Evolutionary conservation across 1,140 invertebrate species (phyloP).

Genomic region (Eubasilissa regina): DNA sequence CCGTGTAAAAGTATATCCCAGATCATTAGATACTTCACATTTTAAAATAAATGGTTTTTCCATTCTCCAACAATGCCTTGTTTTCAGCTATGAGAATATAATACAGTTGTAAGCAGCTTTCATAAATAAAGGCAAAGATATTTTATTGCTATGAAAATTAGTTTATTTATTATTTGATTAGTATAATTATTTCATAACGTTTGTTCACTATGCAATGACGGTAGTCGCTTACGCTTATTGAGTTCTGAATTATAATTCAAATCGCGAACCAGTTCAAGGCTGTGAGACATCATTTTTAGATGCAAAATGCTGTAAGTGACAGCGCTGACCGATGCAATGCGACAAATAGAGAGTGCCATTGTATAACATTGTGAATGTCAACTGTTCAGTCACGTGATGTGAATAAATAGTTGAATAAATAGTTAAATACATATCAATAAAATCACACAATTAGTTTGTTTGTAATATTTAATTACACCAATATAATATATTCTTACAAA

Average conservation of each 20-base stretch:
- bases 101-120: too few relatives aligned
- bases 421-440: too few relatives aligned
- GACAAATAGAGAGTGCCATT: slow-evolving; percentile 2
- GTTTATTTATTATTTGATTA: background rate
- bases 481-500: too few relatives aligned
- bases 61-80: too few relatives aligned
- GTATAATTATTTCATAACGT: background rate
- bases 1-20: too few relatives aligned
- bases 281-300: background rate
- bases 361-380: slow-evolving; percentile 8
- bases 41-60: too few relatives aligned
- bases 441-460: too few relatives aligned
- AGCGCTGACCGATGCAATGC: background rate
- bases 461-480: too few relatives aligned
- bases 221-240: slow-evolving; percentile 24
- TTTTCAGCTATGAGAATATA: too few relatives aligned
- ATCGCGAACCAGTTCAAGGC: slow-evolving; percentile 45
- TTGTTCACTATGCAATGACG: slow-evolving; percentile 5
- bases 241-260: slow-evolving; percentile 34
- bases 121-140: background rate
- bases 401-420: too few relatives aligned
- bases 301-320: slow-evolving; percentile 33
- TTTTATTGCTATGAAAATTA: background rate
- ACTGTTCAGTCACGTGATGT: too few relatives aligned
- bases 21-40: too few relatives aligned